Conservation (phyloP, 1,140 invertebrate species). For the Drosophila mayri region DNA sequence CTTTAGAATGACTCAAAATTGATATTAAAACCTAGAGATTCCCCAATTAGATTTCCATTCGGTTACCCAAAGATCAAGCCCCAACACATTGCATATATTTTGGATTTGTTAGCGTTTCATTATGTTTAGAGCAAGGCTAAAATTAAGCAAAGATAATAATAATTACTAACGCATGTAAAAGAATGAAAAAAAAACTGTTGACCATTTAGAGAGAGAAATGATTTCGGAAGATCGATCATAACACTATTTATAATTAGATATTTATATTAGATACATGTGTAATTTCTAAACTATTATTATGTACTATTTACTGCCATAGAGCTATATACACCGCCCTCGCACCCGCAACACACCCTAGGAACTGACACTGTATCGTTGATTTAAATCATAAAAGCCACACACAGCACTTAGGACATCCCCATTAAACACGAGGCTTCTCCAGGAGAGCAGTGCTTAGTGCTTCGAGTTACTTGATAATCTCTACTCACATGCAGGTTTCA, state of each 20-base stretch:
- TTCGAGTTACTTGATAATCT: conserved; percentile 35
- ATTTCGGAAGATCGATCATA: conserved; percentile 56
- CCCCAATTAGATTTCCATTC: conserved; percentile 1
- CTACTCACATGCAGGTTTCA: conserved; percentile 56
- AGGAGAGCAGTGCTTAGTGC: conserved; percentile 45
- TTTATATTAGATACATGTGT: conserved; percentile 69
- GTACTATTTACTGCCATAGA: conserved; percentile 82
- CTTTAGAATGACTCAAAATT: conserved; percentile 21
- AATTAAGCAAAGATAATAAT: conserved; percentile 51
- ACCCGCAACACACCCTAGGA: conserved; percentile 14
- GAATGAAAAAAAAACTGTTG: conserved; percentile 57
- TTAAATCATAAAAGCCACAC: conserved; percentile 5
- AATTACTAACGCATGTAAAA: conserved; percentile 18
- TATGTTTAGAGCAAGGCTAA: conserved; percentile 50
- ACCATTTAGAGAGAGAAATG: conserved; percentile 62
- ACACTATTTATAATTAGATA: conserved; percentile 71
- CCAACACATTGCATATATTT: conserved; percentile 45
- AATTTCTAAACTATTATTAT: conserved; percentile 72
- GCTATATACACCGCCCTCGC: conserved; percentile 56
- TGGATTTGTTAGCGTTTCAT: conserved; percentile 65
- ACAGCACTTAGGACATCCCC: conserved; percentile 23
- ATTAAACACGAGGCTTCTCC: conserved; percentile 31
- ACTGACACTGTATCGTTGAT: conserved; percentile 30
- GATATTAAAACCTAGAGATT: conserved; percentile 21
- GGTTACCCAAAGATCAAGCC: conserved; percentile 10